phyloP scores from a whole-genome alignment of 2,797 vertebrate genomes.

The Vespertilio murinus region DNA sequence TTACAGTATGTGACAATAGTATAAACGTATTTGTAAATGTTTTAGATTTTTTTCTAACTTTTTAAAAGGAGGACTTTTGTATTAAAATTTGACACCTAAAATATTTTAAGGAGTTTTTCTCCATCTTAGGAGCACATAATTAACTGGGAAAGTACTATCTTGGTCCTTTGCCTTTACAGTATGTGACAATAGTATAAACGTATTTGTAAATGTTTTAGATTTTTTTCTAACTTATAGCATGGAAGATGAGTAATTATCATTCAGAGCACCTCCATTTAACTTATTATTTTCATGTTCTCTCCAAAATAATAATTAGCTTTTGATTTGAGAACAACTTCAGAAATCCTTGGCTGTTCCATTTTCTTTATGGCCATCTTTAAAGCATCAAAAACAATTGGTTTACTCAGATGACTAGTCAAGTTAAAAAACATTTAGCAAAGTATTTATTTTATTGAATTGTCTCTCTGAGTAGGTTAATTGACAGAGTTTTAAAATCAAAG shows the following conservation, averaged over 20 bases:
- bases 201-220: constrained; percentile 48
- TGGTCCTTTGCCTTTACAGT: constrained; percentile 9
- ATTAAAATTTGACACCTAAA: constrained; percentile 28
- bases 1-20: neutral
- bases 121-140: constrained; percentile 28
- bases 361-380: constrained; percentile 27
- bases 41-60: too few relatives aligned
- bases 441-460: constrained; percentile 17
- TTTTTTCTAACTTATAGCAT: constrained; percentile 31
- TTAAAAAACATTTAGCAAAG: constrained; percentile 28
- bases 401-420: constrained; percentile 3
- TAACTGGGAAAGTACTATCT: constrained; percentile 21
- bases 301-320: constrained; percentile 12
- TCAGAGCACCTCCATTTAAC: constrained; percentile 5
- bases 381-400: neutral
- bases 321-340: constrained; percentile 42
- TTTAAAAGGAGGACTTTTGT: constrained; percentile 5
- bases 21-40: constrained; percentile 41
- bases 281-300: constrained; percentile 21
- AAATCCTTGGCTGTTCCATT: constrained; percentile 14
- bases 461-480: constrained; percentile 44
- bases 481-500: neutral
- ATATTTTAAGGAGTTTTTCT: constrained; percentile 31
- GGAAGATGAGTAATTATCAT: neutral
- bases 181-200: neutral